Percentiles rank a stretch among this genome's conserved stretches.
These are phyloP conservation scores for Loris lydekkerianus DNA, from an alignment of 2,797 vertebrate genomes.

Conservation along the genomic window DNA sequence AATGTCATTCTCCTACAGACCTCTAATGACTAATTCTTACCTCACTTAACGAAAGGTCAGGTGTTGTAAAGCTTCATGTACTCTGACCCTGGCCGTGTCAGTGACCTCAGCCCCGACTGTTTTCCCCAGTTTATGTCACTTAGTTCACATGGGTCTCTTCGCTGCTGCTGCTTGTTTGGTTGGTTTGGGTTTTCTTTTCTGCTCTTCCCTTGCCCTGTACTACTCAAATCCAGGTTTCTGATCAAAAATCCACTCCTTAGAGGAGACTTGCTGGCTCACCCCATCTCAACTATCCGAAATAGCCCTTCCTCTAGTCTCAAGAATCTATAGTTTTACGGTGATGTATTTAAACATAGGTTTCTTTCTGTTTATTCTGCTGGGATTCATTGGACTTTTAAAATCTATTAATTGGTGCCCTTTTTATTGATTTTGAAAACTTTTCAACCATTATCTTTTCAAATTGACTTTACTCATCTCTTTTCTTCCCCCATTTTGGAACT, in stretches of 20 bases:
- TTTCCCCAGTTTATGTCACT: neutral
- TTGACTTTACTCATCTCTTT: neutral
- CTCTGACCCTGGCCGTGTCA: neutral
- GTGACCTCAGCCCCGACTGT: neutral
- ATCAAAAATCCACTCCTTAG: neutral
- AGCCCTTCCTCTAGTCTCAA: neutral
- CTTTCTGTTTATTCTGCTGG: neutral
- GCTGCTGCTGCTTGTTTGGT: neutral
- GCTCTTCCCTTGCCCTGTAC: neutral
- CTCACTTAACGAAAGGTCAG: conserved; percentile 13
- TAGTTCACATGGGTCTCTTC: neutral
- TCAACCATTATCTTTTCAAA: neutral
- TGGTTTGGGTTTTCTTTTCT: neutral
- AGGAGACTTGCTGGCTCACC: neutral
- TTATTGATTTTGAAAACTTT: neutral
- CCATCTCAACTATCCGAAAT: neutral
- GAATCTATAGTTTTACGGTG: neutral
- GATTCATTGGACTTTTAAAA: neutral
- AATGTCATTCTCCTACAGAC: neutral
- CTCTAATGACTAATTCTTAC: neutral
- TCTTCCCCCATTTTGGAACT: neutral
- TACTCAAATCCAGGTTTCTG: neutral
- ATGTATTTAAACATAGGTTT: neutral
- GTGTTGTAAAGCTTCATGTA: neutral
- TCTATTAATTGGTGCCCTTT: neutral